Base-by-base conservation (phyloP, 2,113 vertebrate genomes). In the Corythornis cristatus region DNA sequence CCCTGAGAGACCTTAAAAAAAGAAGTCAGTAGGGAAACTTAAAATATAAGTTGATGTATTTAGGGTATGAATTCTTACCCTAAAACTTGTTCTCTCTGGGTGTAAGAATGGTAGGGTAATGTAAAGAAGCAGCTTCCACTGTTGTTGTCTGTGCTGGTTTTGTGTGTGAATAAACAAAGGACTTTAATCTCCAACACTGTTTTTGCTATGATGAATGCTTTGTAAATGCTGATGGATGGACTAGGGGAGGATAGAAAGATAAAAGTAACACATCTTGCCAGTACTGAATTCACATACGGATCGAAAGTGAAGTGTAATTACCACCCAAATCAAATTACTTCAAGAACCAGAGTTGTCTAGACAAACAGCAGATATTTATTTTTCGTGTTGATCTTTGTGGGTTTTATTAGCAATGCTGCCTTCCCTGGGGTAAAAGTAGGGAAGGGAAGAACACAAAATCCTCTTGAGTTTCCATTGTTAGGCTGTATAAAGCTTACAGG, bases 281-380 rank as follows among this genome's bases (percentile, higher is more conserved):
- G 50, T 74, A 54, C 33, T 73, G 71, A 90, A 66, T 89, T 91
- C 71, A 31, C 56, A 10, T 73, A 79, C 33, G 71, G 78, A 84
- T 95, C 0, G 1, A 87, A 96, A 94, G 37, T 73, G 58, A 94
- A 89, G 68, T 76, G 64, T 45, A 83, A 80, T 88, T 96, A 83
- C 91, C 76, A 88, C 89, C 82, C 87, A 88, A 75, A 88, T 95
- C 82, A 94, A 77, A 96, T 96, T 92, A 72, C 94, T 96, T 86
- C 79, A 90, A 89, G 83, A 91, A 81, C 54, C 72, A 65, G 86
- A 83, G 57, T 88, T 86, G 79, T 91, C 91, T 93, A 90, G 92
- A 93, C 85, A 79, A 93, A 93, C 75, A 93, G 91, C 62, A 89
- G 90, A 89, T 93, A 83, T 86, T 96, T 97, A 95, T 95, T 97